Base-by-base conservation (phyloP, 2,888 invertebrate species). In the Lucinisca nassula region DNA sequence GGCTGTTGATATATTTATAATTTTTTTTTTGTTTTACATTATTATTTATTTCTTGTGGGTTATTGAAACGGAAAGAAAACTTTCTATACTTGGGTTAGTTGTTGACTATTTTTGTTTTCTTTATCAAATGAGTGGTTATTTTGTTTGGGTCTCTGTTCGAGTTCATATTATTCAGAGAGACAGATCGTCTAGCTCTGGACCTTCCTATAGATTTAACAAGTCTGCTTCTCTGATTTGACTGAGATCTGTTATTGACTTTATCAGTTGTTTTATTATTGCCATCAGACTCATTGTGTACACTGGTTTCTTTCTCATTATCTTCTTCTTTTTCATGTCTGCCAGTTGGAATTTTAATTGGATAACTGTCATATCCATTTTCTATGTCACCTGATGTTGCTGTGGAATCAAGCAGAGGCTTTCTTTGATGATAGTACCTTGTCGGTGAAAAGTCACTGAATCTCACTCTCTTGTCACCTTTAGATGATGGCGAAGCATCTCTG, bases 61-160 rank as follows among this genome's bases (percentile, higher is more conserved):
- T n/a, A n/a, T n/a, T n/a, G n/a, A n/a, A n/a, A n/a, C n/a, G n/a
- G n/a, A n/a, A n/a, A n/a, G n/a, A n/a, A n/a, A n/a, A n/a, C n/a
- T n/a, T n/a, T n/a, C n/a, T n/a, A n/a, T n/a, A n/a, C n/a, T n/a
- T n/a, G n/a, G n/a, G 51, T 58, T 27, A 58, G 24, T 58, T 2
- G 21, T 67, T 67, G 24, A 35, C n/a, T 8, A 67, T 67, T 67
- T 30, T 67, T 6, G 67, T 90, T 37, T 90, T 90, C 45, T 87
- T 85, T 70, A 90, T 87, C 24, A 90, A 30, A 30, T 90, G 85
- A 21, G 85, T 81, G 0, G 89, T 87, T 85, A 90, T 83, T 73
- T 90, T 90, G 45, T 85, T 83, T 38, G 87, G 84, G 38, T 90
- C 87, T 72, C 81, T 80, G 1, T 80, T 78, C 6, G 75, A 49